phyloP scores from a whole-genome alignment of 2,797 vertebrate genomes.

The Cacajao melanocephalus region DNA sequence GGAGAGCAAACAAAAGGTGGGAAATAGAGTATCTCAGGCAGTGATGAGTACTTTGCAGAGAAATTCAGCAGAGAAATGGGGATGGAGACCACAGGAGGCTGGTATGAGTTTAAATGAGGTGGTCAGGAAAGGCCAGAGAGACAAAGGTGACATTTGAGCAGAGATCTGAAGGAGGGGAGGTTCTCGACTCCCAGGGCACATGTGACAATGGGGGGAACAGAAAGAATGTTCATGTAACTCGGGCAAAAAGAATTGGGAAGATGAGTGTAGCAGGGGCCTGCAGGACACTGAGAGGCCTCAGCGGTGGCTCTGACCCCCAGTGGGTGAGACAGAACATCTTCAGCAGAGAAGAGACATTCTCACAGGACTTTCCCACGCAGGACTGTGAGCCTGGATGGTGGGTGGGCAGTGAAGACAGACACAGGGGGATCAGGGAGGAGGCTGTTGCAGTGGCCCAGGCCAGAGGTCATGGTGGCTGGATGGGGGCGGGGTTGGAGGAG shows the following conservation, averaged over 20 bases:
- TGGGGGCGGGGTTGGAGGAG: not conserved
- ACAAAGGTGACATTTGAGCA: not conserved
- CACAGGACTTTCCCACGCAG: accelerated
- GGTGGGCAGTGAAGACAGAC: not conserved
- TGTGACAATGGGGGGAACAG: no score
- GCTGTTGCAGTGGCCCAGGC: accelerated
- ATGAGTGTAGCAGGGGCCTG: not conserved
- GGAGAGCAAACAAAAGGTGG: accelerated
- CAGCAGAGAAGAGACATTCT: not conserved
- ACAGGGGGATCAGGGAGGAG: not conserved
- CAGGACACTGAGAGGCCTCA: accelerated
- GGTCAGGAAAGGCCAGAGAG: not conserved
- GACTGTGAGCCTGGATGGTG: not conserved
- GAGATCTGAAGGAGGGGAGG: not conserved
- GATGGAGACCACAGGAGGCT: accelerated
- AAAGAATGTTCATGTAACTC: not conserved
- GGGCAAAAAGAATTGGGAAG: not conserved
- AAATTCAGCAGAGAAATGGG: not conserved
- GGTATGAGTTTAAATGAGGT: accelerated
- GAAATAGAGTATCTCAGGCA: not conserved
- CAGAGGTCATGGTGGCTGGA: accelerated
- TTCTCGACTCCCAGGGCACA: not conserved
- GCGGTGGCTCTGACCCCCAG: not conserved
- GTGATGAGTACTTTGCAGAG: accelerated
- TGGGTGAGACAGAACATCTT: accelerated